Conservation (phyloP, 2,888 invertebrate species). For the Metellina segmentata region DNA sequence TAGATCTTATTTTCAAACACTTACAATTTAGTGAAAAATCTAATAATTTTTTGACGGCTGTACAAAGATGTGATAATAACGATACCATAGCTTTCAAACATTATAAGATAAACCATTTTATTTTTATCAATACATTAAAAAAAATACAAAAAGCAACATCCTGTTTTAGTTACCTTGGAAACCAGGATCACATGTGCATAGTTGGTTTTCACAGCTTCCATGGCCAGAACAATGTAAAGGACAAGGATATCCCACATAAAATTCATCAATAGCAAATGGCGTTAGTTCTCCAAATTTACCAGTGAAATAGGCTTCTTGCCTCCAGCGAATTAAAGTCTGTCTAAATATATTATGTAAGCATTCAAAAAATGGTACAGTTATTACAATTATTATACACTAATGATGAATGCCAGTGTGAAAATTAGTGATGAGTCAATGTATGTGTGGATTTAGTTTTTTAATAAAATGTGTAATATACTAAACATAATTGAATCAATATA, state of each 20-base stretch:
- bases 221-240: constrained; percentile 80
- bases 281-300: constrained; percentile 53
- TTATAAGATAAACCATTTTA: too few species aligned
- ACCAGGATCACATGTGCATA: constrained; percentile 80
- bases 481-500: too few species aligned
- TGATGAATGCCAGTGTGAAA: too few species aligned
- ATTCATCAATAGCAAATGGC: constrained; percentile 81
- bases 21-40: too few species aligned
- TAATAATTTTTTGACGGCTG: too few species aligned
- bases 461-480: too few species aligned
- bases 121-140: not conserved
- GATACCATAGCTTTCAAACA: too few species aligned
- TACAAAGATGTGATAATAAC: too few species aligned
- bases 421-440: too few species aligned
- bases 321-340: constrained; percentile 69
- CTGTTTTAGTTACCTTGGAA: constrained; percentile 77
- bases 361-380: not conserved
- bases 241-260: constrained; percentile 81
- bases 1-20: too few species aligned
- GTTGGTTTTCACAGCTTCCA: constrained; percentile 80
- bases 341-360: constrained; percentile 26
- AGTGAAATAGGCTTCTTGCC: constrained; percentile 47
- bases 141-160: not conserved
- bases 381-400: too few species aligned
- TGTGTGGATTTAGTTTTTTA: too few species aligned